Base-by-base conservation (phyloP, 2,888 invertebrate genomes). In the Galeopsomyia nigrocyanea region DNA sequence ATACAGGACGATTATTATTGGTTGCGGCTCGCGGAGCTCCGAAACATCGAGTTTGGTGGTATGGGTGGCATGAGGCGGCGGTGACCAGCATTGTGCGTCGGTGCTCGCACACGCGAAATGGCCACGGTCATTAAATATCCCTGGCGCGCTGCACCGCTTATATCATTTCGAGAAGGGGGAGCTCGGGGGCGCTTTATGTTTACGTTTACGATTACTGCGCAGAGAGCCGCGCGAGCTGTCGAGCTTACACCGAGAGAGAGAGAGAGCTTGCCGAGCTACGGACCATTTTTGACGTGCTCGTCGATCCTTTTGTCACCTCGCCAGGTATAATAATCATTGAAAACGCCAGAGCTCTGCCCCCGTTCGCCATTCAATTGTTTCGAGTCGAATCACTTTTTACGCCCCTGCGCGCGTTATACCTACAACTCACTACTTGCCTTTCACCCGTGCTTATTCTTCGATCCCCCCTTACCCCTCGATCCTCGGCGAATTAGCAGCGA, bases 151-250 rank as follows among this genome's bases (percentile, higher is more conserved):
- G 39, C 7, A 10, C 7, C 39, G 80, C 82, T 82, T 81, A 70
- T 65, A 82, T 83, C 83, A 80, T 82, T 80, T 80, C 78, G 78
- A 3, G 1, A 7, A 39, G 39, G 39, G 39, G 10, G 5, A 7
- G 39, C 13, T n/a, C n/a, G n/a, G n/a, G n/a, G n/a, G n/a, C 39
- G 81, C 79, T 82, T 83, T 82, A 82, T 79, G 80, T 78, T 82
- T 80, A 81, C 79, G 80, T 78, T 82, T 81, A 81, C 79, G 81
- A 75, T 82, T 82, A 80, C 79, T 62, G 63, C 62, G 68, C 22
- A 56, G 26, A 26, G 26, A 21, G 51, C 31, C 21, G 22, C 47
- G 3, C 56, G 26, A 17, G 50, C 26, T 5, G 26, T n/a, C 10
- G 50, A 39, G 2, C n/a, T n/a, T n/a, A n/a, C n/a, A n/a, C n/a